Evolutionary conservation across 2,888 invertebrate species (phyloP).

Genomic region (Chrysolina haemoptera): DNA sequence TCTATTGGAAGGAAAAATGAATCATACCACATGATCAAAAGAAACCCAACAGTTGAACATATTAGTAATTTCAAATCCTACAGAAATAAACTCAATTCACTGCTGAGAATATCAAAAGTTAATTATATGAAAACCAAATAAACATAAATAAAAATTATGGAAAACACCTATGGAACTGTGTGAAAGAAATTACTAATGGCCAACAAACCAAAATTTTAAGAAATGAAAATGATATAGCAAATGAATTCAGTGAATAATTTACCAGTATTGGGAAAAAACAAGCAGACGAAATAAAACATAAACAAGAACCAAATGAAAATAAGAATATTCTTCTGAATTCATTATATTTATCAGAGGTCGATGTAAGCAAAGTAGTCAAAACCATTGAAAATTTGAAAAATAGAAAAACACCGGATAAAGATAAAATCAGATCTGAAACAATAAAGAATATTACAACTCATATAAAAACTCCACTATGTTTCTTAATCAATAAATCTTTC

Average conservation of each 20-base stretch:
- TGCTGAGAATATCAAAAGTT: constrained; percentile 6
- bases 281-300: too few species aligned
- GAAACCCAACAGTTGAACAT: constrained; percentile 10
- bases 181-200: constrained; percentile 2
- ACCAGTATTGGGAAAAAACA: too few species aligned
- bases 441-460: not conserved
- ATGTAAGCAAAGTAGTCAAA: not conserved
- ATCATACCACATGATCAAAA: too few species aligned
- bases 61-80: not conserved
- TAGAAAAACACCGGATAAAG: not conserved
- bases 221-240: too few species aligned
- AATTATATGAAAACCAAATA: too few species aligned
- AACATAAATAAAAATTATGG: constrained; percentile 16
- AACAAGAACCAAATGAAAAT: too few species aligned
- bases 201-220: too few species aligned
- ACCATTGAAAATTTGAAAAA: constrained; percentile 1
- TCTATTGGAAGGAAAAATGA: too few species aligned
- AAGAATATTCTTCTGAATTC: too few species aligned
- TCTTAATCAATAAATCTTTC: constrained; percentile 9
- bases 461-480: not conserved
- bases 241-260: too few species aligned
- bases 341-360: too few species aligned
- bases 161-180: constrained; percentile 17
- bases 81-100: constrained; percentile 15
- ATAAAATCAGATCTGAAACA: too few species aligned